Percentiles rank a stretch among this genome's conserved stretches.
These are phyloP conservation scores for Alauda arvensis DNA, from an alignment of 2,797 vertebrate genomes.

Conservation along the genomic window DNA sequence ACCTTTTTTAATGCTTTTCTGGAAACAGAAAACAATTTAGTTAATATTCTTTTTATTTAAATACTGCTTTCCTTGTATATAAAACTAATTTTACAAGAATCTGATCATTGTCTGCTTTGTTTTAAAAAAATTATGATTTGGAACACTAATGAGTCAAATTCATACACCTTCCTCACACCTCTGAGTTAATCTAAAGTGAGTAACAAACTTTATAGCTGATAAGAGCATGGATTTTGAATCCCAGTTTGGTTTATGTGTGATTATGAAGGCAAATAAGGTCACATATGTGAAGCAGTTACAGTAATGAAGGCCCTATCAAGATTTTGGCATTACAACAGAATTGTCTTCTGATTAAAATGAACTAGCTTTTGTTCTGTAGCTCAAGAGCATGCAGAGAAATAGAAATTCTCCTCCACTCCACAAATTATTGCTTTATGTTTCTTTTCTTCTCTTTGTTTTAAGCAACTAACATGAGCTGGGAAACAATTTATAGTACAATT, in stretches of 20 bases:
- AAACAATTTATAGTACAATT: neutral
- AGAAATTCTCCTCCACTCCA: neutral
- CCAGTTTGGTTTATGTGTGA: neutral
- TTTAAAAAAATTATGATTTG: neutral
- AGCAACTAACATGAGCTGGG: neutral
- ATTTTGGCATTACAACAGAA: neutral
- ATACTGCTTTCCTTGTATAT: neutral
- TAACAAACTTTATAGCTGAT: neutral
- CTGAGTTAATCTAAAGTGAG: neutral
- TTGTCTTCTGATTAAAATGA: neutral
- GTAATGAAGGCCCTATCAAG: neutral
- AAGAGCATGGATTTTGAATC: neutral
- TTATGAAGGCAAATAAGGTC: neutral
- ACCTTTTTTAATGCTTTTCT: neutral
- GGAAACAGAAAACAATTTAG: neutral
- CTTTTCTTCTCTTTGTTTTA: neutral
- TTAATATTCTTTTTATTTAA: neutral
- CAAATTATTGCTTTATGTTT: neutral
- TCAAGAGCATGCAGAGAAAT: neutral
- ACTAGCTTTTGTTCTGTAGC: neutral
- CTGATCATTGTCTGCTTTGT: neutral
- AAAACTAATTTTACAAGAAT: neutral
- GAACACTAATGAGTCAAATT: neutral
- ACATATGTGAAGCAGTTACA: neutral
- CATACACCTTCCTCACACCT: neutral